Evolutionary conservation across 2,113 vertebrate genomes (phyloP).

Genomic region (Ramphastos sulfuratus): DNA sequence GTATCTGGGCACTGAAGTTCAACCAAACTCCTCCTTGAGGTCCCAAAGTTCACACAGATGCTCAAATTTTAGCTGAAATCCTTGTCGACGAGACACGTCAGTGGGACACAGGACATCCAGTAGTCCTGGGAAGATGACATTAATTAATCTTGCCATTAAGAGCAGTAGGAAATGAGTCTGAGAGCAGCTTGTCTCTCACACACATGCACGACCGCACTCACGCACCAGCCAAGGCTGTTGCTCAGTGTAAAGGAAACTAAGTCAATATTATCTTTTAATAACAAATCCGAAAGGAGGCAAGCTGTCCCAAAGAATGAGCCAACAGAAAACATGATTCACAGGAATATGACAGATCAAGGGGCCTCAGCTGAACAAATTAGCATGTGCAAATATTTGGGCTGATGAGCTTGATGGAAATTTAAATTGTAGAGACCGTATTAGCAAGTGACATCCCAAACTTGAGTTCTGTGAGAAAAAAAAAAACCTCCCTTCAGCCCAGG

Average conservation of each 20-base stretch:
- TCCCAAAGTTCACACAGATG: neutral
- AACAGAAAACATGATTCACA: constrained; percentile 54
- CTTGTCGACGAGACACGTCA: neutral
- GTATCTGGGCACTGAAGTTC: neutral
- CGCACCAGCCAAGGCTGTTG: neutral
- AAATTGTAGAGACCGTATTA: constrained; percentile 60
- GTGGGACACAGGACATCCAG: neutral
- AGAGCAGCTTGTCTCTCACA: constrained; percentile 7
- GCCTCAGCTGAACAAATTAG: constrained; percentile 63
- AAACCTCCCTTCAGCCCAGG: neutral
- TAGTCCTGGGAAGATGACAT: neutral
- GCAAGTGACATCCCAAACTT: constrained; percentile 25
- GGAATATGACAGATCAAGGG: constrained; percentile 46
- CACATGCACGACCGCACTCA: no score
- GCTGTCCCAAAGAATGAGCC: constrained; percentile 62
- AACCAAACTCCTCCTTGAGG: neutral
- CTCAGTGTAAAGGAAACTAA: constrained; percentile 43
- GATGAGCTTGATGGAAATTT: constrained; percentile 65
- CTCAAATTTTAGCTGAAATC: neutral
- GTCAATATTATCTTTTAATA: constrained; percentile 75
- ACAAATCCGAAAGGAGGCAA: constrained; percentile 64
- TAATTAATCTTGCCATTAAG: constrained; percentile 31
- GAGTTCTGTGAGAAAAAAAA: neutral
- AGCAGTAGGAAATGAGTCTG: constrained; percentile 13
- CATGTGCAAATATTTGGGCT: constrained; percentile 71